Evolutionary conservation across 2,888 invertebrate genomes (phyloP), one percentile per base, ranked within the genome.

Genomic region (Hyles lineata): DNA sequence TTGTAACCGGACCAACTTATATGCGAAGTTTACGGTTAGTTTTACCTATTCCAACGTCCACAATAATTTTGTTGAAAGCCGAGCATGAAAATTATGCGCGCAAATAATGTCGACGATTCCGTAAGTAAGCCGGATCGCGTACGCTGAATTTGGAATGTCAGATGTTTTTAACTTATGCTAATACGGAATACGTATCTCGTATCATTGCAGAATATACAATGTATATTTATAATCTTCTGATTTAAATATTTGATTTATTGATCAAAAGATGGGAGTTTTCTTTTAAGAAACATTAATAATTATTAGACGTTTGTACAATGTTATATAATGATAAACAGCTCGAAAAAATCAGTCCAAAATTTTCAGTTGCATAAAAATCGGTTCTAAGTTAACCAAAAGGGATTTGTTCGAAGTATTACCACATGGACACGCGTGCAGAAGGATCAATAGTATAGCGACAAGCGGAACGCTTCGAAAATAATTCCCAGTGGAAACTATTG

Each of bases 401-500:
- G 43, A 43, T 63, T 63, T 63, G 70, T 70, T 52, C 9, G 55
- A 55, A 70, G 55, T 55, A 55, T 55, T 19, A 70, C 55, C 52
- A 70, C 55, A 70, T 52, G 61, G n/a, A 61, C 25, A 55, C 55
- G 55, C 23, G 23, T 70, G 29, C 52, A 61, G 71, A 60, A 43
- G 43, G 60, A 67, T 61, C 71, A 61, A 61, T 60, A 71, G 73
- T 76, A 76, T 76, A 78, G 69, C 70, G 78, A 73, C 76, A 80
- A 79, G 70, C 74, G 77, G 78, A 81, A 81, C 79, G 76, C 78
- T 79, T 76, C 77, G 82, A 81, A 83, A 86, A 86, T 86, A 82
- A 87, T 85, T 85, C 85, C 82, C 85, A 19, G 74, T 76, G 82
- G 86, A 80, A 82, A 78, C 79, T 76, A 76, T 76, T 78, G 77